phyloP scores from a whole-genome alignment of 2,797 vertebrate genomes.

The Leptodactylus fallax region DNA sequence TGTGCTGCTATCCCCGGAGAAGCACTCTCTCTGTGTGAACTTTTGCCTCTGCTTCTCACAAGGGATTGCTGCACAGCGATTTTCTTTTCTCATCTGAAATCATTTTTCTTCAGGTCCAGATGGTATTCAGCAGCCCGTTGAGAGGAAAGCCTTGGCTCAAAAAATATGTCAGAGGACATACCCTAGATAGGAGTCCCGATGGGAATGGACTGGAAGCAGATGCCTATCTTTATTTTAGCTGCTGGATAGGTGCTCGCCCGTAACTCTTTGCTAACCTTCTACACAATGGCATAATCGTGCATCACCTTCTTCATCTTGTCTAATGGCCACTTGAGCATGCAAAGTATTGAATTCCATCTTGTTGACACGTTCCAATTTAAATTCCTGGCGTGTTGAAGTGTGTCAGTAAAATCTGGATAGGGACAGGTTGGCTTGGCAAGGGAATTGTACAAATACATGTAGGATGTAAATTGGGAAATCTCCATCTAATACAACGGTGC shows the following conservation, averaged over 20 bases:
- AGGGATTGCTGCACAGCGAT: constrained; percentile 19
- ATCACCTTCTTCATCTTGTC: constrained; percentile 40
- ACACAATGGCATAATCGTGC: constrained; percentile 42
- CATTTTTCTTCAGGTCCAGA: constrained; percentile 66
- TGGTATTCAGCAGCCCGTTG: constrained; percentile 70
- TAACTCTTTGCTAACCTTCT: constrained; percentile 27
- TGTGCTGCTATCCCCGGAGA: constrained; percentile 16
- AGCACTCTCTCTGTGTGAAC: constrained; percentile 24
- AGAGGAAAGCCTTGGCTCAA: constrained; percentile 69
- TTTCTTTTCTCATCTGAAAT: constrained; percentile 51
- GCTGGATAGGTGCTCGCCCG: constrained; percentile 16
- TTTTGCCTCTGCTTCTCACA: constrained; percentile 23
- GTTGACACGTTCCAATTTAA: constrained; percentile 39
- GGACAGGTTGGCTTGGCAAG: constrained; percentile 13
- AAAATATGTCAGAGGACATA: constrained; percentile 69
- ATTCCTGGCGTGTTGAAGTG: constrained; percentile 39
- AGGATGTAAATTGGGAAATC: neutral
- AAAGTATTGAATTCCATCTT: constrained; percentile 49
- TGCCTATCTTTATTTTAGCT: constrained; percentile 46
- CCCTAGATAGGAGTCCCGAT: constrained; percentile 68
- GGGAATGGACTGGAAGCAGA: constrained; percentile 63
- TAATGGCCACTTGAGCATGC: constrained; percentile 53
- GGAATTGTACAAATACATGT: neutral
- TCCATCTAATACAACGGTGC: too few relatives aligned
- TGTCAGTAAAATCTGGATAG: constrained; percentile 40